These are phyloP conservation scores for Eumacrocentrus americanus DNA, from an alignment of 2,888 invertebrate species.

Conservation along the genomic window DNA sequence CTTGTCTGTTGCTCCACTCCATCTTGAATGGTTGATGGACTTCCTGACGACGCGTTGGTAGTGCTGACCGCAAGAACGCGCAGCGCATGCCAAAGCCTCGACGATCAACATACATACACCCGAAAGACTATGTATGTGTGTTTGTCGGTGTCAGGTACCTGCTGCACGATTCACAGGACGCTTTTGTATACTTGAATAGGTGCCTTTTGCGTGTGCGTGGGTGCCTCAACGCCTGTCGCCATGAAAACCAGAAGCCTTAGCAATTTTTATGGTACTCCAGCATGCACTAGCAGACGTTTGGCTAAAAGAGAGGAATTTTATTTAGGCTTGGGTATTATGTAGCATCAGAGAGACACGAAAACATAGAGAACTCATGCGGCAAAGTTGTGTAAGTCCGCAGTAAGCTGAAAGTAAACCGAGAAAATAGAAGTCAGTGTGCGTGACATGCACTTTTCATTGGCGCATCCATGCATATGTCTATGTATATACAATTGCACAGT, in stretches of 20 bases:
- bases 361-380: slow-evolving; percentile 6
- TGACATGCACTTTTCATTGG: slow-evolving; percentile 5
- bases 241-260: not conserved
- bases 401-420: slow-evolving; percentile 4
- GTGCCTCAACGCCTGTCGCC: not conserved
- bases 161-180: not conserved
- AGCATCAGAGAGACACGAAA: slow-evolving; percentile 2
- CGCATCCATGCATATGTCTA: not conserved
- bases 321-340: not conserved
- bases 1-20: slow-evolving; percentile 46
- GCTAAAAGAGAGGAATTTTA: not conserved
- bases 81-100: slow-evolving; percentile 28
- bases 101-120: not conserved
- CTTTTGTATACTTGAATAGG: not conserved
- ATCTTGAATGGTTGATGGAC: slow-evolving; percentile 38
- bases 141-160: not conserved
- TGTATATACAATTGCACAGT: no score
- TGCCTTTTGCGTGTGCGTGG: not conserved
- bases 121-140: slow-evolving; percentile 4
- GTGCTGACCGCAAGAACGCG: slow-evolving; percentile 28
- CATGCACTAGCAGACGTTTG: no score
- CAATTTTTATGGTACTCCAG: not conserved
- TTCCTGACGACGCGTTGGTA: slow-evolving; percentile 28
- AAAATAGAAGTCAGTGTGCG: slow-evolving; percentile 7
- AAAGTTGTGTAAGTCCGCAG: slow-evolving; percentile 11